Percentiles rank a stretch among this genome's conserved stretches.
phyloP scores from a whole-genome alignment of 2,888 invertebrate species.

The Arrhopalites spinosus region DNA sequence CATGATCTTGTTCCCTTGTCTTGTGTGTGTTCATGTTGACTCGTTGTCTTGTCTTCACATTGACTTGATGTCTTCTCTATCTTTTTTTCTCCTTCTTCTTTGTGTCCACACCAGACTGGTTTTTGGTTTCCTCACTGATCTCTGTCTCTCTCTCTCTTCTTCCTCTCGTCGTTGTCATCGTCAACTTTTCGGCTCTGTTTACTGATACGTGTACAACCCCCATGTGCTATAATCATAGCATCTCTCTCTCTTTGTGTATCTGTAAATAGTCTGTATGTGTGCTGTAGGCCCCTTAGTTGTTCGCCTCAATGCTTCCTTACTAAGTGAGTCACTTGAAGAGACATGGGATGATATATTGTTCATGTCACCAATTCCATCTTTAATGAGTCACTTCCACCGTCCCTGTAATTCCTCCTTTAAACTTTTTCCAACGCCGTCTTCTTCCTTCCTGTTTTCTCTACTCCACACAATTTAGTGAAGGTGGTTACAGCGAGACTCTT shows the following conservation, averaged over 20 bases:
- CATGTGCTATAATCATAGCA: too few relatives aligned
- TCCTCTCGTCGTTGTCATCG: not conserved
- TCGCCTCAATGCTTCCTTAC: slow-evolving; percentile 36
- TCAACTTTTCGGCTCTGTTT: not conserved
- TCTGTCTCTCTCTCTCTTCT: not conserved
- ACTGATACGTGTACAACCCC: not conserved
- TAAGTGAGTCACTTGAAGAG: slow-evolving; percentile 45
- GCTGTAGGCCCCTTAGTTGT: not conserved
- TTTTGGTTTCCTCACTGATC: not conserved
- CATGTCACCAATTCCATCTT: slow-evolving; percentile 42
- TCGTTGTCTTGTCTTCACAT: not conserved
- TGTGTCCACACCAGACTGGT: slow-evolving; percentile 8
- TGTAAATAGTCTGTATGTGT: not conserved
- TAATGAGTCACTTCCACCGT: slow-evolving; percentile 40
- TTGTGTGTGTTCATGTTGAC: slow-evolving; percentile 1
- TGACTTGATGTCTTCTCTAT: slow-evolving; percentile 21
- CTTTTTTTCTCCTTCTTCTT: not conserved
- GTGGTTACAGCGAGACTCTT: too few relatives aligned
- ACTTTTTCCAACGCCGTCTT: not conserved
- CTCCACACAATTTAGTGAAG: too few relatives aligned
- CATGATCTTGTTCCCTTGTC: slow-evolving; percentile 2
- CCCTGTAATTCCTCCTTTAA: slow-evolving; percentile 9
- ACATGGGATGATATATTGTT: slow-evolving; percentile 45
- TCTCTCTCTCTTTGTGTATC: too few relatives aligned
- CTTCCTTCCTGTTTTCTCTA: not conserved